phyloP scores from a whole-genome alignment of 2,888 invertebrate species.

The Arge pagana region DNA sequence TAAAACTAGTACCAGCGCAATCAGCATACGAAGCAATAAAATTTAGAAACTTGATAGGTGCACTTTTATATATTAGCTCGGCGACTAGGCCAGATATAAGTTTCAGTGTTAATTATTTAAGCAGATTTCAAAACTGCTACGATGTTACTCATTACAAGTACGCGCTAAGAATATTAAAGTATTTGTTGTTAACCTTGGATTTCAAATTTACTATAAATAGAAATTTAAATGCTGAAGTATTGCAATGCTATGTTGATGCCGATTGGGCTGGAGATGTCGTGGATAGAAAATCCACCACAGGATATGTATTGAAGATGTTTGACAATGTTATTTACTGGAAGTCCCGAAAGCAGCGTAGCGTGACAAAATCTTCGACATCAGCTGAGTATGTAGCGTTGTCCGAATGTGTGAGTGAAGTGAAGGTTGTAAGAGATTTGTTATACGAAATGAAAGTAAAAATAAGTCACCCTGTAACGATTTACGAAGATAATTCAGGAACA shows the following conservation, averaged over 20 bases:
- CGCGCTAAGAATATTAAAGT: conserved; percentile 41
- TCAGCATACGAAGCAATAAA: conserved; percentile 31
- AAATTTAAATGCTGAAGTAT: conserved; percentile 22
- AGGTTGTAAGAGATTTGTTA: neutral
- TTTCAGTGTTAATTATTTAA: conserved; percentile 46
- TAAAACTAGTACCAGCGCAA: conserved; percentile 17
- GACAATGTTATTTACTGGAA: conserved; percentile 40
- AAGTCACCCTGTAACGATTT: neutral
- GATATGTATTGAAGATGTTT: conserved; percentile 39
- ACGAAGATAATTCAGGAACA: too few relatives aligned
- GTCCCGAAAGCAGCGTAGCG: conserved; percentile 42
- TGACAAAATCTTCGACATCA: conserved; percentile 30
- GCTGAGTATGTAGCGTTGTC: conserved; percentile 9
- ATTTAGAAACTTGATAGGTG: conserved; percentile 36
- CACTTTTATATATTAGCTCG: conserved; percentile 40
- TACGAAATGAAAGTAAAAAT: neutral
- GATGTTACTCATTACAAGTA: conserved; percentile 35
- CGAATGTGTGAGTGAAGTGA: neutral
- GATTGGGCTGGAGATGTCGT: conserved; percentile 45
- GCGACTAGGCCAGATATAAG: conserved; percentile 42
- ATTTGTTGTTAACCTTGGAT: conserved; percentile 37
- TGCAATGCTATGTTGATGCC: conserved; percentile 44
- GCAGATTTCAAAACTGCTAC: conserved; percentile 46
- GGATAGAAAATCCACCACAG: conserved; percentile 33
- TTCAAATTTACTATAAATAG: conserved; percentile 34